Conservation (phyloP, 2,797 vertebrate genomes). For the Pseudochromis fuscus region DNA sequence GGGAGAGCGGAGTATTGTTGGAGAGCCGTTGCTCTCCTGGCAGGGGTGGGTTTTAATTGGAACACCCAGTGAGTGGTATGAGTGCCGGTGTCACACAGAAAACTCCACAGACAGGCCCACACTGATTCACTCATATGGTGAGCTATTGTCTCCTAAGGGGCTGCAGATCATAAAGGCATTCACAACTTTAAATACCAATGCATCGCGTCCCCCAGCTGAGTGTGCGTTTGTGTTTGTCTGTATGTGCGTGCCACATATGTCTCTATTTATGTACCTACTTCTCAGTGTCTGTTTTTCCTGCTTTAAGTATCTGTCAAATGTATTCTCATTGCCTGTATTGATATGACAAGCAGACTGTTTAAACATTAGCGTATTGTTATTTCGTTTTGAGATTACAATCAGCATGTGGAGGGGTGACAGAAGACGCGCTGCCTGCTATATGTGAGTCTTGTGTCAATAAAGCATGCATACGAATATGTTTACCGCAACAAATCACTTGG, state of each 20-base stretch:
- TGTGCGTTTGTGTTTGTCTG: constrained; percentile 31
- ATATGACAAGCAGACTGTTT: constrained; percentile 74
- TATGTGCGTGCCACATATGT: constrained; percentile 38
- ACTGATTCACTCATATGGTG: constrained; percentile 77
- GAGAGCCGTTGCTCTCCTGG: constrained; percentile 81
- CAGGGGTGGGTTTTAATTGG: constrained; percentile 86
- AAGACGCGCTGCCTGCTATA: constrained; percentile 60
- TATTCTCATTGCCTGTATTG: constrained; percentile 51
- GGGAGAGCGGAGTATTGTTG: constrained; percentile 75
- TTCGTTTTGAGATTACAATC: constrained; percentile 78
- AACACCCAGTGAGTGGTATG: constrained; percentile 84
- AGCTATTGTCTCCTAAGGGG: constrained; percentile 78
- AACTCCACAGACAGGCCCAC: constrained; percentile 80
- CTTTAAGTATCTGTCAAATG: constrained; percentile 73
- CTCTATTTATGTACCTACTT: constrained; percentile 56
- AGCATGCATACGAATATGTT: constrained; percentile 77
- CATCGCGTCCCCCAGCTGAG: constrained; percentile 56
- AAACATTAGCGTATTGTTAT: constrained; percentile 77
- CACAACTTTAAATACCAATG: constrained; percentile 78
- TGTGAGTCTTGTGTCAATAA: constrained; percentile 74
- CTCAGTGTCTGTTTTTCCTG: constrained; percentile 41
- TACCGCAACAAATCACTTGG: constrained; percentile 70
- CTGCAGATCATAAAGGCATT: constrained; percentile 79
- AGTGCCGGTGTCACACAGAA: constrained; percentile 80
- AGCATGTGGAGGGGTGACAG: constrained; percentile 66